Percentiles rank a stretch among this genome's conserved stretches.
phyloP scores from a whole-genome alignment of 2,888 invertebrate species.

The Drosophila meridiana region DNA sequence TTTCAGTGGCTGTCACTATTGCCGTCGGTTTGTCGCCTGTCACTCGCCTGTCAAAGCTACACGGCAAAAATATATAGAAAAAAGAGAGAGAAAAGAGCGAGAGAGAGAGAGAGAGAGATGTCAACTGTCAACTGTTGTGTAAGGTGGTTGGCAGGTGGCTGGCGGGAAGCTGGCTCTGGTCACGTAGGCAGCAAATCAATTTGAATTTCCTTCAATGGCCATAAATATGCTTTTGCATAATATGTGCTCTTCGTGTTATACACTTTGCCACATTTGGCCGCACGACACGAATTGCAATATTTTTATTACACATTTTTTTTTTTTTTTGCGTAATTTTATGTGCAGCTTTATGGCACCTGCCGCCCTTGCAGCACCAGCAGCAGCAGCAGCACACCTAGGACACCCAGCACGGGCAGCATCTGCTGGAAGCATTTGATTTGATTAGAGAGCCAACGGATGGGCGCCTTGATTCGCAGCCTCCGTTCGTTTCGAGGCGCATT shows the following conservation, averaged over 20 bases:
- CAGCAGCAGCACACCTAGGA: neutral
- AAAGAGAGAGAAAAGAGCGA: neutral
- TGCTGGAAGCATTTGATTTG: slow-evolving; percentile 48
- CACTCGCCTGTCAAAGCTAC: slow-evolving; percentile 41
- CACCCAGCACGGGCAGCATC: neutral
- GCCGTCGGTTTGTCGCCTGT: slow-evolving; percentile 51
- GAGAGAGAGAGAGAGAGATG: no score
- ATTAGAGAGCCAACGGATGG: slow-evolving; percentile 47
- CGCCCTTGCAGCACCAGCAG: slow-evolving; percentile 1
- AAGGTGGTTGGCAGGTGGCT: neutral
- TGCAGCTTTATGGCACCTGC: slow-evolving; percentile 63
- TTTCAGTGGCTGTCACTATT: slow-evolving; percentile 35
- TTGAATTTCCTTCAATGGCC: slow-evolving; percentile 59
- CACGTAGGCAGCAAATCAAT: slow-evolving; percentile 47
- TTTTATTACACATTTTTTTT: slow-evolving; percentile 59
- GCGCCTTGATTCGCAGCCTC: slow-evolving; percentile 48
- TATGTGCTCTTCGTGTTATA: slow-evolving; percentile 43
- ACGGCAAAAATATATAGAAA: slow-evolving; percentile 2
- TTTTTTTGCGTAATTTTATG: slow-evolving; percentile 55
- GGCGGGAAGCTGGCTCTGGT: neutral
- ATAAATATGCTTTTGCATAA: slow-evolving; percentile 68
- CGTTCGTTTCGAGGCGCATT: slow-evolving; percentile 47
- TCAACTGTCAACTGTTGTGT: slow-evolving; percentile 14
- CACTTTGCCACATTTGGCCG: slow-evolving; percentile 43
- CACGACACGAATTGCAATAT: slow-evolving; percentile 64